Evolutionary conservation across 1,140 invertebrate species (phyloP).

Genomic region (Plodia interpunctella): DNA sequence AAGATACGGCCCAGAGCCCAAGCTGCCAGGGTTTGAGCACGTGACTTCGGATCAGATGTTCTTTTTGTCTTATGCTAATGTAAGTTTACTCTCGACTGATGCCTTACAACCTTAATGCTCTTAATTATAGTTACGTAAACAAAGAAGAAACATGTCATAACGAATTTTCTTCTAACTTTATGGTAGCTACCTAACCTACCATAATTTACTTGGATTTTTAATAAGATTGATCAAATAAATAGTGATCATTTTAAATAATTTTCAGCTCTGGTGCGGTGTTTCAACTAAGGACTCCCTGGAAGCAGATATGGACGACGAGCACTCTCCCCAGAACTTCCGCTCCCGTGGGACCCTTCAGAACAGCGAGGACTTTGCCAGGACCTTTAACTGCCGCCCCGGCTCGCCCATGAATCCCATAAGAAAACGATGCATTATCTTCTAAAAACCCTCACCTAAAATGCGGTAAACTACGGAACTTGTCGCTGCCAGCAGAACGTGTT

Average conservation of each 20-base stretch:
- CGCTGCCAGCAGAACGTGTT: no score
- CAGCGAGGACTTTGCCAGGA: conserved; percentile 88
- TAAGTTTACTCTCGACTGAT: conserved; percentile 59
- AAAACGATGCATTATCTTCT: conserved; percentile 84
- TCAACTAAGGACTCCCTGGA: conserved; percentile 80
- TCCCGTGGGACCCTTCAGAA: conserved; percentile 91
- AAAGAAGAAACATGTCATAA: no score
- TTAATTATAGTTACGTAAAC: no score
- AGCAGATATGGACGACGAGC: conserved; percentile 84
- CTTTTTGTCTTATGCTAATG: conserved; percentile 92
- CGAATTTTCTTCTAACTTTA: no score
- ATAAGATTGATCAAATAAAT: background rate
- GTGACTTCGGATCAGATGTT: conserved; percentile 90
- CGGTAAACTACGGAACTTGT: no score
- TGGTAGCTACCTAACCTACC: background rate
- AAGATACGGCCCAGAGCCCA: conserved; percentile 78
- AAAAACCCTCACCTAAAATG: conserved; percentile 11
- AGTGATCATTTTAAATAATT: conserved; percentile 6
- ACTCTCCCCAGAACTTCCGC: conserved; percentile 85
- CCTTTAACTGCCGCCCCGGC: conserved; percentile 86
- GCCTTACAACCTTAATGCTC: no score
- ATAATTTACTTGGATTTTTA: background rate
- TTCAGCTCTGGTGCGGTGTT: conserved; percentile 88
- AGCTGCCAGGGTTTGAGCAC: conserved; percentile 87
- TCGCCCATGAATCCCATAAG: conserved; percentile 89